These are phyloP conservation scores for Xiphias gladius DNA, from an alignment of 2,113 vertebrate species.

Conservation along the genomic window DNA sequence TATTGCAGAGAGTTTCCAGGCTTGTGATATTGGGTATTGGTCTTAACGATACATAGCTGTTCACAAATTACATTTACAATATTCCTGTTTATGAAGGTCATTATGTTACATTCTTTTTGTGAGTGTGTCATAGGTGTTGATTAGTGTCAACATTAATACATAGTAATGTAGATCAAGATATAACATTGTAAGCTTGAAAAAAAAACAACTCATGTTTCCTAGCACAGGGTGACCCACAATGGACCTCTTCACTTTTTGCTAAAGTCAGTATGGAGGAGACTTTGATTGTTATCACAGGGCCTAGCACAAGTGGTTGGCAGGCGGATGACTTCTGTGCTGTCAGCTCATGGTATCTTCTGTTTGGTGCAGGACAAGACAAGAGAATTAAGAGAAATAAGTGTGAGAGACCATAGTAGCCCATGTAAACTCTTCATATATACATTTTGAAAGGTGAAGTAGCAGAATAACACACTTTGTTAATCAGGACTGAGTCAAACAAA, in stretches of 20 bases:
- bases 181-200: too few relatives aligned
- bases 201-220: too few relatives aligned
- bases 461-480: background rate
- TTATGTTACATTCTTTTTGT: background rate
- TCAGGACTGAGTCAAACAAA: background rate
- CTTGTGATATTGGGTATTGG: background rate
- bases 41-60: background rate
- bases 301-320: too few relatives aligned
- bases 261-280: too few relatives aligned
- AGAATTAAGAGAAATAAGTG: background rate
- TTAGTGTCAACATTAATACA: too few relatives aligned
- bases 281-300: background rate
- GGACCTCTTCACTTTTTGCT: too few relatives aligned
- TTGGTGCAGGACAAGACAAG: background rate
- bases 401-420: background rate
- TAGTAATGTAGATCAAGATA: too few relatives aligned
- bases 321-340: too few relatives aligned
- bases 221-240: too few relatives aligned
- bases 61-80: background rate
- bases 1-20: background rate
- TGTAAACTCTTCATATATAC: background rate
- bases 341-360: too few relatives aligned
- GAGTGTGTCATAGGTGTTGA: background rate
- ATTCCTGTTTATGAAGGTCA: background rate
- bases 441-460: background rate